Evolutionary conservation across 2,888 invertebrate species (phyloP).

Genomic region (Caenorhabditis uteleia): DNA sequence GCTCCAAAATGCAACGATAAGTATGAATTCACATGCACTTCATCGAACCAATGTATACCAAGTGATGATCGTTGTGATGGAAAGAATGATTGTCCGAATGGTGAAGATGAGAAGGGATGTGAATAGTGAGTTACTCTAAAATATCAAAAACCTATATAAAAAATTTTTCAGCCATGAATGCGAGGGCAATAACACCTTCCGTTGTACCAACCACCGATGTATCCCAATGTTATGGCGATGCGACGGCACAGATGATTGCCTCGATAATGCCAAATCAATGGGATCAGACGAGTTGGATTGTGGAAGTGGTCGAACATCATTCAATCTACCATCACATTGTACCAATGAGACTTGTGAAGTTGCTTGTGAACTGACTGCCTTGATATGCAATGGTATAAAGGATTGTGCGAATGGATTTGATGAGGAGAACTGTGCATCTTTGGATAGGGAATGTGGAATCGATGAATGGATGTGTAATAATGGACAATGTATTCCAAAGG

Average conservation of each 20-base stretch:
- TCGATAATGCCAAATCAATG: conserved; percentile 76
- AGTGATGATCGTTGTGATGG: conserved; percentile 76
- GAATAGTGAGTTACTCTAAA: conserved; percentile 14
- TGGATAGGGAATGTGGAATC: conserved; percentile 20
- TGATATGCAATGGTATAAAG: conserved; percentile 74
- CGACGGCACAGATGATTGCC: conserved; percentile 79
- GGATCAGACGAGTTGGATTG: conserved; percentile 65
- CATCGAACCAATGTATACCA: conserved; percentile 31
- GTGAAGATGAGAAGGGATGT: conserved; percentile 43
- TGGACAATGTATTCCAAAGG: conserved; percentile 73
- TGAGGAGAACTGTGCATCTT: conserved; percentile 75
- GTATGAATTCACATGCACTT: conserved; percentile 33
- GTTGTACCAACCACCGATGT: conserved; percentile 45
- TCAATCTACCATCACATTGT: conserved; percentile 14
- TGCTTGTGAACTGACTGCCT: conserved; percentile 33
- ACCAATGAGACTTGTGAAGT: conserved; percentile 20
- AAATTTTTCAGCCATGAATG: conserved; percentile 9
- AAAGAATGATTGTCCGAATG: conserved; percentile 77
- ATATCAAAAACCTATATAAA: conserved; percentile 39
- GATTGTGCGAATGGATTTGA: conserved; percentile 76
- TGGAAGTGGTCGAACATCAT: conserved; percentile 15
- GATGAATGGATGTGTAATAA: conserved; percentile 36
- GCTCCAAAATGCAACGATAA: neutral
- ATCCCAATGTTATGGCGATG: conserved; percentile 81
- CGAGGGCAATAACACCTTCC: conserved; percentile 32